These are phyloP conservation scores for Lycia hirtaria DNA, from an alignment of 2,888 invertebrate genomes.

Conservation along the genomic window DNA sequence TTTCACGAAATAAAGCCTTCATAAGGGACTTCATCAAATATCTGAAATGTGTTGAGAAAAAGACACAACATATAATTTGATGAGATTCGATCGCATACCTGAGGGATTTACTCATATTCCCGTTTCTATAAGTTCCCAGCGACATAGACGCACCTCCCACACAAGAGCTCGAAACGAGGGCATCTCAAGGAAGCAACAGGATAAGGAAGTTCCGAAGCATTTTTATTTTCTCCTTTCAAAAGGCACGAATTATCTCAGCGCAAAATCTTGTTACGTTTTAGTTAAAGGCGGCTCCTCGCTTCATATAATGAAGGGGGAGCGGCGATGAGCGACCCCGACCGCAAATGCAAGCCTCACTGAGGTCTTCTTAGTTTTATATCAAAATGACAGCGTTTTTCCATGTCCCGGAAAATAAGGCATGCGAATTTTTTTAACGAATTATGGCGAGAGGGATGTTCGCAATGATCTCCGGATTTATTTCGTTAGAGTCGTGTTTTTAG, in stretches of 20 bases:
- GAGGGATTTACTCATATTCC: too few relatives aligned
- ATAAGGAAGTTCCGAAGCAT: conserved; percentile 29
- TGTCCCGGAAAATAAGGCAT: conserved; percentile 1
- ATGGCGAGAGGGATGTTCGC: not conserved
- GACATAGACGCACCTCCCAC: not conserved
- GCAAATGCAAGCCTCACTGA: conserved; percentile 26
- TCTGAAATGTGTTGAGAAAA: too few relatives aligned
- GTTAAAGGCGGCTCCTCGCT: conserved; percentile 24
- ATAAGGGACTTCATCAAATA: too few relatives aligned
- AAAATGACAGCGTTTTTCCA: conserved; percentile 12
- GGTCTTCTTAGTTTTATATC: conserved; percentile 28
- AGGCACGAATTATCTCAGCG: conserved; percentile 36
- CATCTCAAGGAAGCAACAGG: conserved; percentile 33
- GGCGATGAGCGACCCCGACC: conserved; percentile 23
- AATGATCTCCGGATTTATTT: conserved; percentile 4
- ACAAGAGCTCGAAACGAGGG: conserved; percentile 17
- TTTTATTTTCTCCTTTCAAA: conserved; percentile 34
- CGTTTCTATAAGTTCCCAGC: too few relatives aligned
- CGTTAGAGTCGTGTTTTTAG: too few relatives aligned
- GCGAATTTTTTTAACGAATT: not conserved
- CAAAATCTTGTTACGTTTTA: conserved; percentile 34
- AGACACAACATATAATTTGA: too few relatives aligned
- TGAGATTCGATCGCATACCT: too few relatives aligned
- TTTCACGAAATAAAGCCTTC: too few relatives aligned
- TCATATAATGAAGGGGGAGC: conserved; percentile 29